These are phyloP conservation scores for Tachycineta bicolor DNA, from an alignment of 2,113 vertebrate genomes.

Conservation along the genomic window DNA sequence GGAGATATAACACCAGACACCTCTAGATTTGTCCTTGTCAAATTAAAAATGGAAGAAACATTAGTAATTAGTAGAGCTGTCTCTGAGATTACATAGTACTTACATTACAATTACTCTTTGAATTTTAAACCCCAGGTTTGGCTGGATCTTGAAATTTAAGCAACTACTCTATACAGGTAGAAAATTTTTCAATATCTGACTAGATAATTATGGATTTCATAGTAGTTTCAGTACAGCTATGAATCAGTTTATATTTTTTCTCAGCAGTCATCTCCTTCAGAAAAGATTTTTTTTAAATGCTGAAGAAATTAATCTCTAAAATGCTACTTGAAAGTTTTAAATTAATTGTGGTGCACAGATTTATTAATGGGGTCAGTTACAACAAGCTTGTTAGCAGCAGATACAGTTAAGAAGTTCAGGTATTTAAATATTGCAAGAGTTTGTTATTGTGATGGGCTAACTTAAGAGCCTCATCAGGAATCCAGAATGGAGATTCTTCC, in stretches of 20 bases:
- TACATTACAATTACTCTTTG: neutral
- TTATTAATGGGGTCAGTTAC: neutral
- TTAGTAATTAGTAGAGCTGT: neutral
- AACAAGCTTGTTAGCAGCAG: neutral
- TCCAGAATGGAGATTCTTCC: neutral
- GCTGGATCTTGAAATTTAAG: neutral
- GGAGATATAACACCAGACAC: neutral
- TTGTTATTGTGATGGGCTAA: neutral
- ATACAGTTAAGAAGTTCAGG: neutral
- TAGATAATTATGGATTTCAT: slow-evolving; percentile 30
- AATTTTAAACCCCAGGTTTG: slow-evolving; percentile 12
- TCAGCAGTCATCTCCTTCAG: neutral
- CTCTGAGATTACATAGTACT: neutral
- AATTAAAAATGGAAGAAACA: slow-evolving; percentile 6
- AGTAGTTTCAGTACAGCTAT: neutral
- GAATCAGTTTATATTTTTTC: neutral
- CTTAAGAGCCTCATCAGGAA: neutral
- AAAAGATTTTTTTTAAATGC: neutral
- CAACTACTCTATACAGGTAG: neutral
- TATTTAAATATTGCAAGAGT: neutral
- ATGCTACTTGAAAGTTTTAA: neutral
- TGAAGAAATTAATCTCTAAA: neutral
- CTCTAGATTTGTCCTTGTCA: neutral
- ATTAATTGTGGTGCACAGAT: neutral
- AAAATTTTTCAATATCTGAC: slow-evolving; percentile 27